These are phyloP conservation scores for Nymphalis urticae DNA, from an alignment of 2,888 invertebrate genomes.

Conservation along the genomic window DNA sequence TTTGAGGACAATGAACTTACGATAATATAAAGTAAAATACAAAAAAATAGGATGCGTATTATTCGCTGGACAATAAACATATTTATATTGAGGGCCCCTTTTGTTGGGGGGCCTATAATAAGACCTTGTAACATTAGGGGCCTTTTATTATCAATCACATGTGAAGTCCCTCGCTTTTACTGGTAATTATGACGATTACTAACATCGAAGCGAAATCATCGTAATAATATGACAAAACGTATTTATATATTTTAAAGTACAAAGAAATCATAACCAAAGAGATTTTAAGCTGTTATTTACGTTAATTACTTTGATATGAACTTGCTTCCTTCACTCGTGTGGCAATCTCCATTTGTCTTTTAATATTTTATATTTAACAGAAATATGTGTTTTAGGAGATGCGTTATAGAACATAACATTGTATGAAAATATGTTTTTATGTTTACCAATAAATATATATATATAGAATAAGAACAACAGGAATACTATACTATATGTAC, in stretches of 20 bases:
- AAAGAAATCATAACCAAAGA: constrained; percentile 58
- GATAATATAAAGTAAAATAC: not conserved
- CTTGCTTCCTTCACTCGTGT: too few relatives aligned
- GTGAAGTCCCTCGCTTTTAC: not conserved
- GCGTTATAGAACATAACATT: too few relatives aligned
- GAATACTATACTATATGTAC: too few relatives aligned
- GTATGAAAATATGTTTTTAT: too few relatives aligned
- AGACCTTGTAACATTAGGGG: not conserved
- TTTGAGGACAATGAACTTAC: not conserved
- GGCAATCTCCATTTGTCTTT: too few relatives aligned
- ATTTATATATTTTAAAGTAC: constrained; percentile 44
- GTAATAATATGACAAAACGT: not conserved
- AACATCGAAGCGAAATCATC: not conserved
- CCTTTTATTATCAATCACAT: not conserved
- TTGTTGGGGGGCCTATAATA: not conserved
- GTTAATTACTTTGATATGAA: not conserved
- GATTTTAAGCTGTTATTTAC: constrained; percentile 10
- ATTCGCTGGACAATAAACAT: not conserved
- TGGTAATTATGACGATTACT: not conserved
- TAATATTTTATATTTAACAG: too few relatives aligned
- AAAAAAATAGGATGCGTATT: not conserved
- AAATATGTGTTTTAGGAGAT: too few relatives aligned
- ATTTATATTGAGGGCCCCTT: not conserved
- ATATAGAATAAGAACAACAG: too few relatives aligned
- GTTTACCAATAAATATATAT: too few relatives aligned